Evolutionary conservation across 2,797 vertebrate genomes (phyloP).

Genomic region (Malurus leucopterus): DNA sequence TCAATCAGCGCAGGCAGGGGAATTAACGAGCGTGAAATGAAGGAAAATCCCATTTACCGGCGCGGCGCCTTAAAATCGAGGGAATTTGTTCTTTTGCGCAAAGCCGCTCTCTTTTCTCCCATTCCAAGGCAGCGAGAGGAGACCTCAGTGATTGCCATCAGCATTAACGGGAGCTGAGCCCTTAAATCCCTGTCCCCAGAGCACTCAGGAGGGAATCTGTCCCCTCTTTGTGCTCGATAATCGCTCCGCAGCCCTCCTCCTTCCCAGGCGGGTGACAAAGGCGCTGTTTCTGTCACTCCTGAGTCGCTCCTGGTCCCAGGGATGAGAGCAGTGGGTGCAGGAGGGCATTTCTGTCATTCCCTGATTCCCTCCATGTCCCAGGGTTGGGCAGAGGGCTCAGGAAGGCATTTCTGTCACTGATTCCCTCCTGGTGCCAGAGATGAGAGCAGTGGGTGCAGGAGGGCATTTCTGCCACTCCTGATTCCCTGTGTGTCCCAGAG

Average conservation of each 20-base stretch:
- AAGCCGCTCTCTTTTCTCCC: not conserved
- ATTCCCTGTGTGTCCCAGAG: too few species aligned
- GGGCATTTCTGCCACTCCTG: too few species aligned
- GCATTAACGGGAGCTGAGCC: slow-evolving; percentile 14
- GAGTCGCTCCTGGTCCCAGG: too few species aligned
- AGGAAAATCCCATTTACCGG: not conserved
- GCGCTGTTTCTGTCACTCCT: slow-evolving; percentile 25
- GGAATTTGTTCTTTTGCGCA: not conserved
- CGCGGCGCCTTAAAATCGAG: fast-evolving
- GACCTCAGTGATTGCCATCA: not conserved
- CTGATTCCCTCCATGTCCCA: too few species aligned
- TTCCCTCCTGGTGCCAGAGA: too few species aligned
- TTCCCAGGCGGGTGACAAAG: slow-evolving; percentile 40
- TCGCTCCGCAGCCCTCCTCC: slow-evolving; percentile 14
- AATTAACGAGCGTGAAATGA: slow-evolving; percentile 19
- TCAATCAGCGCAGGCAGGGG: not conserved
- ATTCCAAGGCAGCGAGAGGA: slow-evolving; percentile 10
- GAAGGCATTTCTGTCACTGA: too few species aligned
- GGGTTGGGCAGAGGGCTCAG: too few species aligned
- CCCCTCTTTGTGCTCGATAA: not conserved
- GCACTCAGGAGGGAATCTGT: slow-evolving; percentile 6
- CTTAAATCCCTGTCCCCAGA: slow-evolving; percentile 29
- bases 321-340: too few species aligned
- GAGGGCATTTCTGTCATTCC: too few species aligned
- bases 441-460: too few species aligned